Base-by-base conservation (phyloP, 2,888 invertebrate species). In the Nowickia ferox region DNA sequence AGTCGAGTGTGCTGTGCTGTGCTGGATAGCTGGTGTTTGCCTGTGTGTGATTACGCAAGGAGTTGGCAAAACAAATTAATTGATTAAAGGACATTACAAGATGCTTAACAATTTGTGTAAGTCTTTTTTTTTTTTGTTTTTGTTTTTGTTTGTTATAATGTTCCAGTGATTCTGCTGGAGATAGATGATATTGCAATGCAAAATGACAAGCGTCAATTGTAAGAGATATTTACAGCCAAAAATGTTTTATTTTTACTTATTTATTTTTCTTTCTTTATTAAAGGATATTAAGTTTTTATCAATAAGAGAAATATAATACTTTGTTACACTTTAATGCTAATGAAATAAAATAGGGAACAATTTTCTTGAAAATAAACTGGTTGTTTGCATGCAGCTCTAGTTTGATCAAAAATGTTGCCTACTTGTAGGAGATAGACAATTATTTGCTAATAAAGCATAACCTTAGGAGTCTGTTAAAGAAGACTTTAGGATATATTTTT, bases 41-140 rank as follows among this genome's bases (percentile, higher is more conserved):
- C 42, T 85, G 53, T 74, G 76, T 48, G 44, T 63, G 53, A 22
- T 79, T 59, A 63, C 66, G 69, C 71, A 61, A 80, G 80, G 75
- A 85, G 80, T 82, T 78, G 84, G 79, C 59, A 86, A 87, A 87
- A 87, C 87, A 88, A 88, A 88, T 88, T 88, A 88, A 88, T 88
- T 88, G 88, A 88, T 88, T 88, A 87, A 88, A 87, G 88, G 88
- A 88, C 88, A 87, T 87, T 87, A 87, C 87, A 86, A 88, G 88
- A 86, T 87, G 85, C 85, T 88, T 86, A 87, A 84, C 84, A 86
- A 81, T 72, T 77, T 77, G 57, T n/a, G 30, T 55, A 46, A 38
- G 17, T 69, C 59, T 44, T 1, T 1, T 57, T 42, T 44, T 46
- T 76, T 66, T 9, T 44, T 46, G 72, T 66, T 9, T 71, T 71